phyloP scores from a whole-genome alignment of 2,888 invertebrate species.

The Erannis defoliaria region DNA sequence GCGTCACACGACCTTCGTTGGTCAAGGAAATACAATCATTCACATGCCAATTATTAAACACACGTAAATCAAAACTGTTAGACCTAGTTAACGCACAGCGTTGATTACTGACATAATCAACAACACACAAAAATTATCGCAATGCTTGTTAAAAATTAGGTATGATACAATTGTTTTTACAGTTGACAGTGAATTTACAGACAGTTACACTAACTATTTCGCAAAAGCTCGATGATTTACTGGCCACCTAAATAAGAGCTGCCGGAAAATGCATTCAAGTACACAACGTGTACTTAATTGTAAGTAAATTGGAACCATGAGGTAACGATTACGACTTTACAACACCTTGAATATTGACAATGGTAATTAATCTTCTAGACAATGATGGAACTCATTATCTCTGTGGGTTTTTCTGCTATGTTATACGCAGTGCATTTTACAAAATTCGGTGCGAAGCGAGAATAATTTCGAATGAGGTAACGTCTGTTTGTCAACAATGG shows the following conservation, averaged over 20 bases:
- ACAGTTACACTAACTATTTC: conserved; percentile 49
- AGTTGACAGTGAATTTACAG: background rate
- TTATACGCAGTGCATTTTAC: conserved; percentile 38
- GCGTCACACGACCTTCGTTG: conserved; percentile 78
- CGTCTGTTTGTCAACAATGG: conserved; percentile 57
- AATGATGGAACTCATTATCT: conserved; percentile 61
- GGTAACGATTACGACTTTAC: conserved; percentile 61
- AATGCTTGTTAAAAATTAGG: conserved; percentile 57
- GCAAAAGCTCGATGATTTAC: conserved; percentile 63
- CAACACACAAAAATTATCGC: conserved; percentile 63
- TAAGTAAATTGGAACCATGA: conserved; percentile 58
- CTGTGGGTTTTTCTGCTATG: conserved; percentile 54
- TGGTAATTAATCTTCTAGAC: conserved; percentile 70
- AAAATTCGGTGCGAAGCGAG: conserved; percentile 44
- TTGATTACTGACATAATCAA: conserved; percentile 47
- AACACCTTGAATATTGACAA: conserved; percentile 75
- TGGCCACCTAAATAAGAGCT: conserved; percentile 31
- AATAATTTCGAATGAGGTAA: conserved; percentile 41
- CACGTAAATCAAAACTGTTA: conserved; percentile 68
- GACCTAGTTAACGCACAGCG: conserved; percentile 74
- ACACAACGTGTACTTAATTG: conserved; percentile 53
- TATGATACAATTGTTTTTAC: conserved; percentile 38
- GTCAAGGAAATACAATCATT: conserved; percentile 82
- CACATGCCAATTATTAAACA: conserved; percentile 69
- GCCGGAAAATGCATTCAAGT: conserved; percentile 41